Conservation (phyloP, 2,888 invertebrate genomes). For the Pseudococcus jackbeardsleyi region DNA sequence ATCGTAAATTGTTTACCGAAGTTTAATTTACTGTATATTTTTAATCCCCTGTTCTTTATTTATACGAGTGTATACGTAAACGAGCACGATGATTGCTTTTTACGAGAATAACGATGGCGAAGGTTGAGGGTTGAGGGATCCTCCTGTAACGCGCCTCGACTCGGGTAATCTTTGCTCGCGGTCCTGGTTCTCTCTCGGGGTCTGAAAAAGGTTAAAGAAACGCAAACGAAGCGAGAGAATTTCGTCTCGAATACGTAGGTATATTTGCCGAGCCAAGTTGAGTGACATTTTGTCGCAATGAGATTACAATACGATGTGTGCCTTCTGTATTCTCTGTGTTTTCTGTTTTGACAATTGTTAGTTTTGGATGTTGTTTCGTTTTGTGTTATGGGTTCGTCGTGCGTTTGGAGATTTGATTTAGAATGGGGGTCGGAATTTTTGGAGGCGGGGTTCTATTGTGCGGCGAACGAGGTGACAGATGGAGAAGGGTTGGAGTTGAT, state of each 20-base stretch:
- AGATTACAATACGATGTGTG: slow-evolving; percentile 1
- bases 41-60: neutral
- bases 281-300: slow-evolving; percentile 1
- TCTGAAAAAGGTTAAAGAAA: neutral
- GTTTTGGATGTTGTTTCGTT: neutral
- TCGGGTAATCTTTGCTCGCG: slow-evolving; percentile 3
- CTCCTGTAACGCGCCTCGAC: neutral
- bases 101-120: neutral
- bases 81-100: neutral
- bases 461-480: neutral
- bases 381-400: neutral
- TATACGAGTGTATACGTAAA: neutral
- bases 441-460: neutral
- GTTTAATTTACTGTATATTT: neutral
- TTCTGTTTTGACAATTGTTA: neutral
- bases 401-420: neutral
- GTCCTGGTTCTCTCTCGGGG: neutral
- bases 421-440: neutral
- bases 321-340: neutral
- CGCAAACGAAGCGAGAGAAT: slow-evolving; percentile 4
- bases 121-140: neutral
- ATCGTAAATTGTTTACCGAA: neutral
- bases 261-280: neutral
- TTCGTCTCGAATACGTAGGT: neutral
- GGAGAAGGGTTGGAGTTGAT: too few species aligned